Evolutionary conservation across 2,113 vertebrate species (phyloP).

Genomic region (Anseranas semipalmata): DNA sequence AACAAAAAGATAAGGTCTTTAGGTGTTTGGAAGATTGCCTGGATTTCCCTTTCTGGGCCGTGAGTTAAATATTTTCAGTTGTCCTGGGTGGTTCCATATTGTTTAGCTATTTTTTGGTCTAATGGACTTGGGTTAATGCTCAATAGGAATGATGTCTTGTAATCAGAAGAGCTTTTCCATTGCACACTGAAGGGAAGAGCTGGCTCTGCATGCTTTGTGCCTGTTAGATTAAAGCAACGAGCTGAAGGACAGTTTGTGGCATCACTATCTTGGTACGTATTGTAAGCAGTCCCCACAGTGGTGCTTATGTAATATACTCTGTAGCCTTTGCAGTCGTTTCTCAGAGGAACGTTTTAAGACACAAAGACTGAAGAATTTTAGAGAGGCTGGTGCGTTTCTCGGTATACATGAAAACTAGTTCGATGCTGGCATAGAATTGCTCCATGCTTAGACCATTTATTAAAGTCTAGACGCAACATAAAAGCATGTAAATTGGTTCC

Average conservation of each 20-base stretch:
- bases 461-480: constrained; percentile 98
- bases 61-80: background rate
- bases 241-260: background rate
- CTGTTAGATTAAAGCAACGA: background rate
- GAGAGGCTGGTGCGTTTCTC: constrained; percentile 59
- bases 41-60: background rate
- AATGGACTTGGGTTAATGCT: background rate
- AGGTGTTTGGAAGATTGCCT: background rate
- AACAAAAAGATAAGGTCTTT: background rate
- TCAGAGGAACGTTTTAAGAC: background rate
- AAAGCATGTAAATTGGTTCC: constrained; percentile 91
- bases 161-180: background rate
- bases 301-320: background rate
- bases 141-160: background rate
- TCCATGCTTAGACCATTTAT: constrained; percentile 89
- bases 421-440: constrained; percentile 80
- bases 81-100: background rate
- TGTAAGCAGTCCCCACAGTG: background rate
- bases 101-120: background rate
- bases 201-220: background rate
- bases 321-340: background rate
- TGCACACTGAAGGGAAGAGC: background rate
- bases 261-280: background rate
- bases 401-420: constrained; percentile 70
- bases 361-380: constrained; percentile 2